Evolutionary conservation across 1,140 invertebrate genomes (phyloP), one percentile per base, ranked within the genome.

Genomic region (Harpegnathos saltator): DNA sequence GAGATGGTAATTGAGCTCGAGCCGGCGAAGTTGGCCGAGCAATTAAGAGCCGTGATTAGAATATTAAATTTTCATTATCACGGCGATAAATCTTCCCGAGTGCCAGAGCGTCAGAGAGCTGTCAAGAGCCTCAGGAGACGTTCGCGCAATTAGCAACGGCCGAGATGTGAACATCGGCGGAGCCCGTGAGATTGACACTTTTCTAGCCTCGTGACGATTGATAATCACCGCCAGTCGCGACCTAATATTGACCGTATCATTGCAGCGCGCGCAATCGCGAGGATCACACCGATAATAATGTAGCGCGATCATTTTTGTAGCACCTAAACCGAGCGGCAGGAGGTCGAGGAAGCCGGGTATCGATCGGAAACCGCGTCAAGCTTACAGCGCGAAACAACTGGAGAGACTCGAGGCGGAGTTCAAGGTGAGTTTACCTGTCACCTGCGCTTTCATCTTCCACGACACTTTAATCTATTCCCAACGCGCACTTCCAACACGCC

Each of bases 351-450:
- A 98, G 93, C 96, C 97, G 0, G 97, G 97, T 1, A 95, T 98
- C 3, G 98, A 99, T 91, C 94, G 98, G 33, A 99, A 99, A 94
- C 98, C 98, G 0, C 95, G 98, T 4, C 98, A 99, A 94, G 98
- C 98, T 0, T 99, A 99, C 95, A 98, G 98, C 90, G 97, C 98
- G 0, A 98, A 98, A 92, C 98, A 99, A 91, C 92, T 99, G 17
- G 98, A 99, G 91, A 94, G 96, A 84, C 95, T 99, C 1, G 98
- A 99, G 94, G 95, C 96, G 1, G 98, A 99, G 95, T 99, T 99
- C 91, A 99, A 98, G 94, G 97, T 97, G n/a, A n/a, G n/a, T n/a
- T n/a, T n/a, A n/a, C n/a, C n/a, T n/a, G n/a, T n/a, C n/a, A n/a
- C n/a, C n/a, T n/a, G n/a, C n/a, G n/a, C n/a, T n/a, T 44, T 44